phyloP scores from a whole-genome alignment of 2,113 vertebrate species.

The Mystacornis crossleyi region DNA sequence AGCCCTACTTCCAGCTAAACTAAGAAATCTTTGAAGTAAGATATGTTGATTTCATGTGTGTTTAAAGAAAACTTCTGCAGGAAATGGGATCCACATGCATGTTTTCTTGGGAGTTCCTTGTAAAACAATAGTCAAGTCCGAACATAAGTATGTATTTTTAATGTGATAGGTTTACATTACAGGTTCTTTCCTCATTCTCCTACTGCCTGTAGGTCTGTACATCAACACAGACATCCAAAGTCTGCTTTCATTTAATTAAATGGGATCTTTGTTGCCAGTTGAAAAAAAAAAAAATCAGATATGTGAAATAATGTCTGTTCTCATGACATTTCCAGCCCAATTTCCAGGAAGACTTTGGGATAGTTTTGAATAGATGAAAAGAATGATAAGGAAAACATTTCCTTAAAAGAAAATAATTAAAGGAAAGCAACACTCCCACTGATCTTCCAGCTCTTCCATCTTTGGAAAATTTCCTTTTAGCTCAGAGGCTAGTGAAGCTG shows the following conservation, averaged over 20 bases:
- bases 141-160: not conserved
- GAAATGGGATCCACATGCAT: conserved; percentile 11
- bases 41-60: not conserved
- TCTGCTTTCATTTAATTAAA: conserved; percentile 42
- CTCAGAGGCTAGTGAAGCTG: not conserved
- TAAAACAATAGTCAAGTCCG: conserved; percentile 22
- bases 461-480: conserved; percentile 16
- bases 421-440: not conserved
- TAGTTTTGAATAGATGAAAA: conserved; percentile 27
- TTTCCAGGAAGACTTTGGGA: conserved; percentile 27
- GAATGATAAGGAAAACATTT: conserved; percentile 35
- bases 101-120: not conserved
- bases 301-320: conserved; percentile 41
- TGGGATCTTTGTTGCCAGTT: not conserved
- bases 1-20: not conserved
- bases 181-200: not conserved
- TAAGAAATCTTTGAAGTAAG: not conserved
- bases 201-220: not conserved
- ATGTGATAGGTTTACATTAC: not conserved
- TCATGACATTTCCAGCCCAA: not conserved
- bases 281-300: not conserved
- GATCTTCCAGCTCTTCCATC: not conserved
- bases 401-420: not conserved
- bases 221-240: not conserved
- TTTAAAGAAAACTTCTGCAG: conserved; percentile 34